Percentiles rank a stretch among this genome's conserved stretches.
These are phyloP conservation scores for Macropis europaea DNA, from an alignment of 2,888 invertebrate species.

Conservation along the genomic window DNA sequence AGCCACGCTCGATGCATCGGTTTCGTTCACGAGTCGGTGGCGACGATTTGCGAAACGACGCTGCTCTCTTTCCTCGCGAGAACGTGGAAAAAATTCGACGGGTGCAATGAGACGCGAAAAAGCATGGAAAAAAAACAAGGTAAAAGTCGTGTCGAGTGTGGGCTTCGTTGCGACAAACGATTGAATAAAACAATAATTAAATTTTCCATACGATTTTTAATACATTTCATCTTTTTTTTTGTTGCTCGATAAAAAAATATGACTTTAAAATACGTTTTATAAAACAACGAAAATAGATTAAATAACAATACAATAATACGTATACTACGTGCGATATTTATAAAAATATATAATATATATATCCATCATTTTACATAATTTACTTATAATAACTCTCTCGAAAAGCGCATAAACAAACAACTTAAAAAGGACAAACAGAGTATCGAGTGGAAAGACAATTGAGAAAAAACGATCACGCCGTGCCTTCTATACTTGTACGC, in stretches of 20 bases:
- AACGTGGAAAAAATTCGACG: background rate
- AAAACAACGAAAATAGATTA: conserved; percentile 44
- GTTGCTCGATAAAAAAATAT: conserved; percentile 37
- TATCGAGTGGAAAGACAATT: conserved; percentile 23
- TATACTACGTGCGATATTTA: conserved; percentile 27
- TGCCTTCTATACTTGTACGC: background rate
- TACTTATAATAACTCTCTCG: conserved; percentile 38
- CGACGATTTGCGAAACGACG: background rate
- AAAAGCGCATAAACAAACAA: conserved; percentile 39
- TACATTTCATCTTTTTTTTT: conserved; percentile 1
- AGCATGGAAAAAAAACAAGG: background rate
- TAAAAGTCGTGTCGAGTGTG: background rate
- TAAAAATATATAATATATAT: conserved; percentile 37
- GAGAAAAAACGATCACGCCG: conserved; percentile 3
- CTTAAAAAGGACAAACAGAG: conserved; percentile 31
- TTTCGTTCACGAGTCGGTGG: background rate
- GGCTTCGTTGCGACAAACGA: conserved; percentile 23
- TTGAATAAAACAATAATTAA: conserved; percentile 37
- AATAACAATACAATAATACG: conserved; percentile 41
- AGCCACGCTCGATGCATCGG: background rate
- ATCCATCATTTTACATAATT: conserved; percentile 38
- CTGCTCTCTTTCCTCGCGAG: background rate
- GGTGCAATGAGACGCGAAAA: background rate
- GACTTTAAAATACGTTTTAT: conserved; percentile 17
- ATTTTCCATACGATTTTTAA: conserved; percentile 18